phyloP scores from a whole-genome alignment of 2,888 invertebrate species.

The Idaea biselata region DNA sequence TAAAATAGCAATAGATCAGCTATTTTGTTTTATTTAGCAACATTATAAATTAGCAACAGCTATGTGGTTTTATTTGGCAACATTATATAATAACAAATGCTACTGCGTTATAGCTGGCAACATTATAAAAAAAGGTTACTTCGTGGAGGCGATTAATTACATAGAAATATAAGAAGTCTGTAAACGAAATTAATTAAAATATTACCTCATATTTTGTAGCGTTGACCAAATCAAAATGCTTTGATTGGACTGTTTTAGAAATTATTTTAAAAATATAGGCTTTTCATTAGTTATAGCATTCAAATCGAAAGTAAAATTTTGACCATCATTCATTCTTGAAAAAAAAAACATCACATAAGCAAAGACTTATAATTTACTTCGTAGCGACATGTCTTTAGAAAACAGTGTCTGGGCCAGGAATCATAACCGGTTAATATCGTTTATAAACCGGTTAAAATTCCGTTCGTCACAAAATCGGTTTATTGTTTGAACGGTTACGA shows the following conservation, averaged over 20 bases:
- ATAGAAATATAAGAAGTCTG: constrained; percentile 4
- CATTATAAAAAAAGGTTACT: background rate
- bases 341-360: background rate
- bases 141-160: background rate
- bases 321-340: background rate
- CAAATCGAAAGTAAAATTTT: background rate
- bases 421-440: no score
- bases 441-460: no score
- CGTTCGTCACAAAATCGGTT: no score
- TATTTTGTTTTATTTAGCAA: no score
- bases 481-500: no score
- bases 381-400: no score
- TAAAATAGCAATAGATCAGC: no score
- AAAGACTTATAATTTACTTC: no score
- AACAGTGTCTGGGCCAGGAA: no score
- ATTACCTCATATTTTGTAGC: constrained; percentile 77
- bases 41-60: no score
- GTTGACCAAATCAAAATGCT: constrained; percentile 46
- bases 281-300: background rate
- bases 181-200: constrained; percentile 44
- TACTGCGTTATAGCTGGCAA: background rate
- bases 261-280: constrained; percentile 24
- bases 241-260: constrained; percentile 47
- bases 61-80: no score
- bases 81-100: no score